These are phyloP conservation scores for Leptinotarsa tumamoca DNA, from an alignment of 2,888 invertebrate species.

Conservation along the genomic window DNA sequence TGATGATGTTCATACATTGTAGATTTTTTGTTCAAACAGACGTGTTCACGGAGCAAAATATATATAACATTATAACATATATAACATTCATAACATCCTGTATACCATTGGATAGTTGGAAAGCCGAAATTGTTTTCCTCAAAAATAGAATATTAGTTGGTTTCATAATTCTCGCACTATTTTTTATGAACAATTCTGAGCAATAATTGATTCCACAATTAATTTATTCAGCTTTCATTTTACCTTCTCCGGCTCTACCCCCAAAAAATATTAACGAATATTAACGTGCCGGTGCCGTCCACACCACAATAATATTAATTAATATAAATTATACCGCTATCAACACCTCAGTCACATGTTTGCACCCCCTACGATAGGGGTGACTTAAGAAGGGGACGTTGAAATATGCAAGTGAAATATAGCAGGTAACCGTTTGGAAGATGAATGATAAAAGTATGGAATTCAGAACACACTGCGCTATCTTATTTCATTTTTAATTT, in stretches of 20 bases:
- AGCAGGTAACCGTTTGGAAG: conserved; percentile 58
- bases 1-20: no score
- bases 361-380: conserved; percentile 45
- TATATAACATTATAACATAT: no score
- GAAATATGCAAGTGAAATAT: conserved; percentile 46
- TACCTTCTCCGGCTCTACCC: conserved; percentile 35
- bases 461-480: conserved; percentile 49
- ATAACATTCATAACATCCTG: no score
- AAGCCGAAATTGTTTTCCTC: rapidly evolving
- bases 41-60: no score
- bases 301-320: conserved; percentile 59
- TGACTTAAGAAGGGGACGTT: conserved; percentile 11
- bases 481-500: conserved; percentile 58
- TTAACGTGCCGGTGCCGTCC: conserved; percentile 43
- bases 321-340: conserved; percentile 63
- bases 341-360: conserved; percentile 63
- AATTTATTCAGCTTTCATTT: conserved; percentile 24
- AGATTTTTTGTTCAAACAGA: no score
- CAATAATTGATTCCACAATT: conserved; percentile 5
- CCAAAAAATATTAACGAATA: conserved; percentile 43
- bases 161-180: no score
- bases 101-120: no score
- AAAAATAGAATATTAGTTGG: no score
- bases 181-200: not conserved
- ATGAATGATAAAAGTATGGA: conserved; percentile 58